Evolutionary conservation across 2,797 vertebrate genomes (phyloP).

Genomic region (Eurystomus glaucurus): DNA sequence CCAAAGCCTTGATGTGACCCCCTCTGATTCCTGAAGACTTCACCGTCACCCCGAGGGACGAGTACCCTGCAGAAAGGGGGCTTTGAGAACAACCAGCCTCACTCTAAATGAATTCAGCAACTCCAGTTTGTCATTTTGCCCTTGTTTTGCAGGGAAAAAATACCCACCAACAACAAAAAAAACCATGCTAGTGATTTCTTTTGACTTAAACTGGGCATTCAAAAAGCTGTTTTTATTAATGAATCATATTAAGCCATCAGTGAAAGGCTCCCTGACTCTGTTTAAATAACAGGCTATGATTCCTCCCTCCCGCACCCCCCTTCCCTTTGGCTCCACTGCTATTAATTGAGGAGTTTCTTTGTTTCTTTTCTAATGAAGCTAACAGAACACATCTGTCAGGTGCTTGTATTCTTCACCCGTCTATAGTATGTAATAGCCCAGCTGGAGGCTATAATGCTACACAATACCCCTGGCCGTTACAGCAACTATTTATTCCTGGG

Average conservation of each 20-base stretch:
- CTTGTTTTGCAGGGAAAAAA: conserved; percentile 79
- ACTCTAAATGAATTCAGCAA: conserved; percentile 79
- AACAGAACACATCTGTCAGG: conserved; percentile 93
- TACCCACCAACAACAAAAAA: conserved; percentile 65
- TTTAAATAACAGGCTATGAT: conserved; percentile 90
- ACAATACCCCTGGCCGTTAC: conserved; percentile 89
- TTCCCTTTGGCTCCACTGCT: conserved; percentile 85
- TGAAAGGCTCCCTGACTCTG: conserved; percentile 89
- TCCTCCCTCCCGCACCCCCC: conserved; percentile 85
- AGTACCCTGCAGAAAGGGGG: conserved; percentile 62
- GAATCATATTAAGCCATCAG: conserved; percentile 87
- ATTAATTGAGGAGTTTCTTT: conserved; percentile 93
- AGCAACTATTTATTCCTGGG: conserved; percentile 91
- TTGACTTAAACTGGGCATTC: conserved; percentile 90
- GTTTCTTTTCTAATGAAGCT: conserved; percentile 93
- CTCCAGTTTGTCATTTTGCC: conserved; percentile 84
- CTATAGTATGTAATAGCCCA: conserved; percentile 91
- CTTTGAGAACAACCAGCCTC: conserved; percentile 74
- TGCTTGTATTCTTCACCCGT: conserved; percentile 90
- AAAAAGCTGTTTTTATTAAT: conserved; percentile 90
- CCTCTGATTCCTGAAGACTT: conserved; percentile 10
- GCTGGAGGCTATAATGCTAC: conserved; percentile 90
- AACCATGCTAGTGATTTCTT: conserved; percentile 84
- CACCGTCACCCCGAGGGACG: conserved; percentile 61
- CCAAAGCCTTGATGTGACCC: conserved; percentile 45